Evolutionary conservation across 2,888 invertebrate genomes (phyloP).

Genomic region (Meta bourneti): DNA sequence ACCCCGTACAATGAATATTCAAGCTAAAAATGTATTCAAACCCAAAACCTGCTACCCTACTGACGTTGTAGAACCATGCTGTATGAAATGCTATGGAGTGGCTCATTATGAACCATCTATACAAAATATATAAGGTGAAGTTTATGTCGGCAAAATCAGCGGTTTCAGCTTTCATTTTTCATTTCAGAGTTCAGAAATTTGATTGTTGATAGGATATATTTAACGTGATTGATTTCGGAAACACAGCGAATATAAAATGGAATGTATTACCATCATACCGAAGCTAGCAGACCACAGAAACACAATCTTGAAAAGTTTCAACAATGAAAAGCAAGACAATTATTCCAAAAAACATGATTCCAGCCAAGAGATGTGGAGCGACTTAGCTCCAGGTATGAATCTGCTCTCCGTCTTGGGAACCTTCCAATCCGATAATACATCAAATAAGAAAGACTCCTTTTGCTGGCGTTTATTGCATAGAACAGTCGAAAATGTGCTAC

Average conservation of each 20-base stretch:
- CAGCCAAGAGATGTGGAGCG: neutral
- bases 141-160: no score
- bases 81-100: no score
- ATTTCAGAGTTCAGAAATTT: no score
- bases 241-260: neutral
- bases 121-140: no score
- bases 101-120: no score
- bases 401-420: constrained; percentile 50
- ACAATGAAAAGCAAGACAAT: neutral
- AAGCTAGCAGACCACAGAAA: neutral
- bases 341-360: neutral
- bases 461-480: neutral
- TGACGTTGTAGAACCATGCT: no score
- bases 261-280: constrained; percentile 16
- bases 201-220: no score
- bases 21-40: no score
- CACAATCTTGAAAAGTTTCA: neutral
- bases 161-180: no score
- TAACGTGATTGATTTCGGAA: no score
- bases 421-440: constrained; percentile 5
- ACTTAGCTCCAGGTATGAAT: constrained; percentile 50
- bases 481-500: neutral
- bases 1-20: no score
- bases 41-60: no score
- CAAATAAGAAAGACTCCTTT: neutral